Base-by-base conservation (phyloP, 2,888 invertebrate species). In the Allolobophora icterica region DNA sequence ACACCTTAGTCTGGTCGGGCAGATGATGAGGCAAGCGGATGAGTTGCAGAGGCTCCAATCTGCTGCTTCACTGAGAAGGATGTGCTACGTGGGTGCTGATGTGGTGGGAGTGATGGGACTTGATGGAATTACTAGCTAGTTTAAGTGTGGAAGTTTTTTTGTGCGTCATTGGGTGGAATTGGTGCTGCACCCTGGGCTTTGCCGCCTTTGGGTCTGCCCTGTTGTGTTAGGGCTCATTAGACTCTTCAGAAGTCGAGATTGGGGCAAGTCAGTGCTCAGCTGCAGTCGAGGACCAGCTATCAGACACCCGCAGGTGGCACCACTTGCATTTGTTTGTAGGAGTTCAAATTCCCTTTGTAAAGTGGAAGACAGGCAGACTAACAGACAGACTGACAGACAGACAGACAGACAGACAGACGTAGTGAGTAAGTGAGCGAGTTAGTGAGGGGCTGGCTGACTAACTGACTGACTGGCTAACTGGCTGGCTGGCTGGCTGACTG, bases 201-300 rank as follows among this genome's bases (percentile, higher is more conserved):
- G 21, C 24, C 24, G 21, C 24, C 52, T 24, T 24, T 24, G 52
- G 8, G 52, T 52, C 17, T 71, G n/a, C 71, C 71, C n/a, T 71
- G 71, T 71, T 71, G 71, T 71, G n/a, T 71, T 71, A n/a, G 71
- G 71, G 71, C n/a, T 52, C 71, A 71, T 71, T 71, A 71, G 71
- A 71, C 71, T n/a, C 71, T 71, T 19, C 19, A n/a, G n/a, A n/a
- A 71, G 71, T 71, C n/a, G 71, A 71, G 30, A 71, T 11, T 71
- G 30, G 71, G n/a, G 71, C 30, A n/a, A 71, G 30, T 71, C 71
- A 11, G 71, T 71, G n/a, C n/a, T 52, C 24, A 52, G n/a, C 58
- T 58, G 58, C 71, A 30, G 71, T 1, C 19, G 45, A 45, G 45
- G 45, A 45, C 45, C 45, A n/a, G 71, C 11, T 52, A n/a, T 11